Evolutionary conservation across 1,140 invertebrate species (phyloP).

Genomic region (Polypedilum pembai): DNA sequence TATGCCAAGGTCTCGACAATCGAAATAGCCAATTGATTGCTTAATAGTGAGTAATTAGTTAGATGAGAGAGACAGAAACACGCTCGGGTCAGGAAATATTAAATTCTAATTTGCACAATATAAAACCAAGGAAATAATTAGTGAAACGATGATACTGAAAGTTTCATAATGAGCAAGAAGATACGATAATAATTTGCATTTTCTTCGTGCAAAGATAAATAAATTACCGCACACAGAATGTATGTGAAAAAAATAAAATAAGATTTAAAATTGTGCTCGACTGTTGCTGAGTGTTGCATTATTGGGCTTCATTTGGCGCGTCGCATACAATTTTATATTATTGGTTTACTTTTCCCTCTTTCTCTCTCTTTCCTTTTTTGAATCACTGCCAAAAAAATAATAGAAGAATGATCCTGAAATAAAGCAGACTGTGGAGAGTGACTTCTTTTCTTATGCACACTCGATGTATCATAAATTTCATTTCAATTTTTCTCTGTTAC

Average conservation of each 20-base stretch:
- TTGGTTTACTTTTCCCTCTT: neutral
- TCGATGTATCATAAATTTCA: slow-evolving; percentile 2
- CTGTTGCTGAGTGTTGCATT: neutral
- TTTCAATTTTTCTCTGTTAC: neutral
- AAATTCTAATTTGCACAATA: too few species aligned
- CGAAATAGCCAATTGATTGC: neutral
- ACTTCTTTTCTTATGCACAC: neutral
- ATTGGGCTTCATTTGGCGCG: neutral
- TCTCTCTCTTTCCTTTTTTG: neutral
- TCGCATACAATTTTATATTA: neutral
- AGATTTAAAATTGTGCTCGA: neutral
- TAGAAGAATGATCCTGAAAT: neutral
- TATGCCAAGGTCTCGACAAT: neutral
- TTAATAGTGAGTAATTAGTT: neutral
- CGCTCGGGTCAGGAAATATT: too few species aligned
- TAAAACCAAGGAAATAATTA: too few species aligned
- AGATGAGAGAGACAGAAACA: too few species aligned
- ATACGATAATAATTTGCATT: neutral
- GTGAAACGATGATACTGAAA: too few species aligned
- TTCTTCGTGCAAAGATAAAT: neutral
- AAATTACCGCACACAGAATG: neutral
- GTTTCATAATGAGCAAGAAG: too few species aligned
- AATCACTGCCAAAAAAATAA: neutral
- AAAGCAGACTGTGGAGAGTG: neutral
- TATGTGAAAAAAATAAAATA: neutral